phyloP scores from a whole-genome alignment of 2,113 vertebrate species.

The Charadrius vociferus region DNA sequence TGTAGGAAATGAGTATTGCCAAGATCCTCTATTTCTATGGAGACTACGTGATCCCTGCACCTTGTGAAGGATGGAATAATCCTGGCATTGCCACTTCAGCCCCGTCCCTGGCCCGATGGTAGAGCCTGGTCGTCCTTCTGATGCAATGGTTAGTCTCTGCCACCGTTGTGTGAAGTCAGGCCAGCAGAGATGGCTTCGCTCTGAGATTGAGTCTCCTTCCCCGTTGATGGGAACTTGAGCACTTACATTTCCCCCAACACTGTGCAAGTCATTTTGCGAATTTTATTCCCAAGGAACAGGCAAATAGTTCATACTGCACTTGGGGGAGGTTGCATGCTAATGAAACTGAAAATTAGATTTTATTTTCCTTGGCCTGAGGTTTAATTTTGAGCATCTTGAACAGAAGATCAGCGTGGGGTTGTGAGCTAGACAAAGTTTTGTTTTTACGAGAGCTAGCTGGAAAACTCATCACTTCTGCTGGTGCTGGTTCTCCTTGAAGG shows the following conservation, averaged over 20 bases:
- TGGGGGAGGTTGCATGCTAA: background rate
- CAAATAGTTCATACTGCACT: background rate
- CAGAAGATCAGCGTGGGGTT: background rate
- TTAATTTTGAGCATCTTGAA: background rate
- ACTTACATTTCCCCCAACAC: fast-evolving
- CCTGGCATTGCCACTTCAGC: background rate
- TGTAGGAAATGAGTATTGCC: background rate
- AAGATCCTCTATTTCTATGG: background rate
- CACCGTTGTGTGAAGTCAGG: background rate
- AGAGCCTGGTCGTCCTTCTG: background rate
- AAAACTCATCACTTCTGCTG: background rate
- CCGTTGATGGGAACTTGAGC: background rate
- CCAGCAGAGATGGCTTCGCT: background rate
- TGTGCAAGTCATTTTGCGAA: background rate
- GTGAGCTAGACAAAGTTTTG: background rate
- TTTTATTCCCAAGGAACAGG: background rate
- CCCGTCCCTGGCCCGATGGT: background rate
- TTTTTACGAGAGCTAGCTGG: background rate
- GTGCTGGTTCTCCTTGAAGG: background rate
- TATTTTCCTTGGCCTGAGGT: background rate
- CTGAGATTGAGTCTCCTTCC: background rate
- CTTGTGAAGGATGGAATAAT: background rate
- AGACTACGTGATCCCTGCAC: background rate
- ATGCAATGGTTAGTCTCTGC: fast-evolving
- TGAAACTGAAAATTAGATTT: background rate